Conservation (phyloP, 1,140 invertebrate species). For the Teleogryllus occipitalis region DNA sequence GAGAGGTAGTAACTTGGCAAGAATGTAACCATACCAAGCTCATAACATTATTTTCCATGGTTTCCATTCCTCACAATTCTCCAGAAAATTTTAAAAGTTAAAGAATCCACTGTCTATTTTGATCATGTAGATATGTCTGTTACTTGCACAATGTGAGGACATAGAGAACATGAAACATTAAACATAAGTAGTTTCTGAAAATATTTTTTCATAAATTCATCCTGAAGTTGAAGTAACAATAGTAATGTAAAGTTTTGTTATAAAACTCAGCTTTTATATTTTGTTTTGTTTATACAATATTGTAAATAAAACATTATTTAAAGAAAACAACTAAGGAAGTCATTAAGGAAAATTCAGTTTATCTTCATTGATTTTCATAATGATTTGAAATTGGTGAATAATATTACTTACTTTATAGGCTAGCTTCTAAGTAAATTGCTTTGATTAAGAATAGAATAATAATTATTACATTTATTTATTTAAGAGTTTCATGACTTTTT, state of each 20-base stretch:
- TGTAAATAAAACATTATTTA: neutral
- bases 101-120: neutral
- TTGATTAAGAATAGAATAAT: neutral
- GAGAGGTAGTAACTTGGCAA: neutral
- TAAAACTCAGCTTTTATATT: too few relatives aligned
- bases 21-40: neutral
- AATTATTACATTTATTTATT: neutral
- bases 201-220: too few relatives aligned
- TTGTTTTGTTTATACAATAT: too few relatives aligned
- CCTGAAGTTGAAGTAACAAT: too few relatives aligned
- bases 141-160: too few relatives aligned
- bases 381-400: neutral
- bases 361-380: neutral
- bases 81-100: neutral
- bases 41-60: neutral
- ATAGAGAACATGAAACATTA: too few relatives aligned
- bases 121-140: too few relatives aligned
- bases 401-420: conserved; percentile 1
- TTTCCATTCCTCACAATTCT: neutral
- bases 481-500: neutral
- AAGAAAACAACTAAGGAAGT: neutral
- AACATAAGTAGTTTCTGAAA: too few relatives aligned
- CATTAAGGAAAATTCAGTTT: neutral
- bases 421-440: neutral
- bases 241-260: too few relatives aligned